These are phyloP conservation scores for Cheilosia soror DNA, from an alignment of 2,888 invertebrate species.

Conservation along the genomic window DNA sequence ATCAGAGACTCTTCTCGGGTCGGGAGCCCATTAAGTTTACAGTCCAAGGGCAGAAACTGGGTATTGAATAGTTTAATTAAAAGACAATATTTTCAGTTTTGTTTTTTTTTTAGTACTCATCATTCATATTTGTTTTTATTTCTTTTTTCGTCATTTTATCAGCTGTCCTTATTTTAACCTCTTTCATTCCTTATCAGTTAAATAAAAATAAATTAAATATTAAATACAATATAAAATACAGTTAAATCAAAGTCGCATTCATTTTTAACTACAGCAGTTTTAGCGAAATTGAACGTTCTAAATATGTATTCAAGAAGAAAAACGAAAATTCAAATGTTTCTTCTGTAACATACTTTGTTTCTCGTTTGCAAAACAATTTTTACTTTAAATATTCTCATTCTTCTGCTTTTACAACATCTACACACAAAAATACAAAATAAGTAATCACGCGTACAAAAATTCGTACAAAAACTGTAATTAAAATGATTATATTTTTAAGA, in stretches of 20 bases:
- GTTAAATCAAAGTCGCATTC: background rate
- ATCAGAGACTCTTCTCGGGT: too few species aligned
- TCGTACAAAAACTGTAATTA: slow-evolving; percentile 41
- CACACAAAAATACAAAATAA: slow-evolving; percentile 38
- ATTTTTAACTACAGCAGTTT: background rate
- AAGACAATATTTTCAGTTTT: background rate
- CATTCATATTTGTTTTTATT: slow-evolving; percentile 51
- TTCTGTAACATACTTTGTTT: slow-evolving; percentile 35
- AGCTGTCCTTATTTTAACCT: slow-evolving; percentile 51
- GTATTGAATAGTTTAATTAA: background rate
- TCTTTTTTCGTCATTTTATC: slow-evolving; percentile 46
- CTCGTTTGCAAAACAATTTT: slow-evolving; percentile 1
- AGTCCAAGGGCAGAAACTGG: too few species aligned
- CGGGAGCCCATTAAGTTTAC: too few species aligned
- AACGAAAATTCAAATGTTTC: slow-evolving; percentile 42
- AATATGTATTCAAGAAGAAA: slow-evolving; percentile 11
- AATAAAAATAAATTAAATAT: slow-evolving; percentile 69
- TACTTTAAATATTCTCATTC: slow-evolving; percentile 26
- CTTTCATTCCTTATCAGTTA: slow-evolving; percentile 33
- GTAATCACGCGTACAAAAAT: slow-evolving; percentile 51
- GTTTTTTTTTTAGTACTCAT: slow-evolving; percentile 52
- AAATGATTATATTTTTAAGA: slow-evolving; percentile 8
- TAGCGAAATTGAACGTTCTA: background rate
- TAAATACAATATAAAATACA: slow-evolving; percentile 50
- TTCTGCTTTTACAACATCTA: slow-evolving; percentile 34